Evolutionary conservation across 2,113 vertebrate genomes (phyloP), one percentile per base, ranked within the genome.

Genomic region (Kryptolebias marmoratus): DNA sequence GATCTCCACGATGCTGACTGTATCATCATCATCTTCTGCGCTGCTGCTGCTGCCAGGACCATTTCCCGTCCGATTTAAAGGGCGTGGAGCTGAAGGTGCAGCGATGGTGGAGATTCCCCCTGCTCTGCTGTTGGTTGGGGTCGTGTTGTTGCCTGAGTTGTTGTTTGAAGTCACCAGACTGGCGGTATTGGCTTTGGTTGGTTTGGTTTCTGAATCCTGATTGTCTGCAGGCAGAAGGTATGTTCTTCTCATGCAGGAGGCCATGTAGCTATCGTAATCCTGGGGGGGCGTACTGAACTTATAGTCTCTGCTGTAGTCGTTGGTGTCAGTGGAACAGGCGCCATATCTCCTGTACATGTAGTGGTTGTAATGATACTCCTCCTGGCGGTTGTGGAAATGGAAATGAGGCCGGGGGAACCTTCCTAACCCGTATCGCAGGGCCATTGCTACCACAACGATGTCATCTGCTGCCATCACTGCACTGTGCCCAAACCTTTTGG

Each of bases 1-100:
- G 1, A 93, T 93, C 73, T 93, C 94, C 77, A 91, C 56, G 58
- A 94, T 90, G 82, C 91, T 92, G 36, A 94, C 92, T 1, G 88
- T 87, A 3, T 84, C 85, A n/a, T 77, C 67, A n/a, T 81, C 73
- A 7, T 79, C 81, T 5, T 11, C 47, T 5, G 22, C 22, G 22
- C 22, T 22, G 22, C 39, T 42, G 39, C 39, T 42, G 39, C 9
- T 10, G 9, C 39, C 8, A 42, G 39, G 9, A 42, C 8, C 39
- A 9, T 6, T 42, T 5, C 39, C 48, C 4, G 77, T 18, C 39
- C 56, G 10, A 49, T 63, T 69, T 2, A 15, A 10, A 70, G 70
- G 36, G 2, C 0, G 47, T 2, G n/a, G 60, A 28, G 67, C 55
- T 44, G 72, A 22, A 39, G 73, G 48, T 42, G 49, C 5, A 52